Conservation (phyloP, 2,888 invertebrate species). For the Pachliopta kotzebuea region DNA sequence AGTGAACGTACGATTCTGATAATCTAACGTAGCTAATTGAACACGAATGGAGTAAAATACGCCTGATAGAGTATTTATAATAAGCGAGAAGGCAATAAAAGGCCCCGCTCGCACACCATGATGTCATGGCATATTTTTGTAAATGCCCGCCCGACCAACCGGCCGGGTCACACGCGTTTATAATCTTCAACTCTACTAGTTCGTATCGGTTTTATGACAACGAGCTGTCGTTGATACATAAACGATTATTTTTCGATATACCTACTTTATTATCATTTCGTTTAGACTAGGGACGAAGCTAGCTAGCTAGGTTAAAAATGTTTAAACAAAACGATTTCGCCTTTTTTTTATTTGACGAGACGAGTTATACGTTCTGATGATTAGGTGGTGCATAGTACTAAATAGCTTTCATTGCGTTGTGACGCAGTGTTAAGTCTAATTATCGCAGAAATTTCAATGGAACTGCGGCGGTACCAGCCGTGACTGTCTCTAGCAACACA, state of each 20-base stretch:
- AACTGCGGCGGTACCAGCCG: too few relatives aligned
- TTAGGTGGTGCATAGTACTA: too few relatives aligned
- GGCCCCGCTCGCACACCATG: conserved; percentile 70
- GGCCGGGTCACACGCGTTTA: conserved; percentile 63
- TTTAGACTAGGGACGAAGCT: neutral
- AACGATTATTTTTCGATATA: conserved; percentile 28
- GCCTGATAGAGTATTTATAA: conserved; percentile 60
- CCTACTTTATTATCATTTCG: neutral
- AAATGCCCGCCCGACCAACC: conserved; percentile 58
- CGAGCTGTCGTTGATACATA: conserved; percentile 7
- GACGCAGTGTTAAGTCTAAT: too few relatives aligned
- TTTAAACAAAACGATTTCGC: too few relatives aligned
- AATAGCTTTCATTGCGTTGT: too few relatives aligned
- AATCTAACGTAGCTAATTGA: conserved; percentile 49
- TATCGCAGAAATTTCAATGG: too few relatives aligned
- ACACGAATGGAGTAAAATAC: conserved; percentile 66
- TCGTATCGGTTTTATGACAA: conserved; percentile 44
- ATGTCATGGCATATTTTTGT: conserved; percentile 79
- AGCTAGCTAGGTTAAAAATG: too few relatives aligned
- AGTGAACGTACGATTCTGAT: conserved; percentile 36
- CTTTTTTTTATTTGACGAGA: too few relatives aligned
- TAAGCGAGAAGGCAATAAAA: conserved; percentile 47
- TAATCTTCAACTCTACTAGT: conserved; percentile 54
- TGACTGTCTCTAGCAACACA: too few relatives aligned
- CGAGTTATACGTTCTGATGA: too few relatives aligned